Percentiles rank a stretch among this genome's conserved stretches.
phyloP scores from a whole-genome alignment of 2,113 vertebrate genomes.

The Myrmecophaga tridactyla region DNA sequence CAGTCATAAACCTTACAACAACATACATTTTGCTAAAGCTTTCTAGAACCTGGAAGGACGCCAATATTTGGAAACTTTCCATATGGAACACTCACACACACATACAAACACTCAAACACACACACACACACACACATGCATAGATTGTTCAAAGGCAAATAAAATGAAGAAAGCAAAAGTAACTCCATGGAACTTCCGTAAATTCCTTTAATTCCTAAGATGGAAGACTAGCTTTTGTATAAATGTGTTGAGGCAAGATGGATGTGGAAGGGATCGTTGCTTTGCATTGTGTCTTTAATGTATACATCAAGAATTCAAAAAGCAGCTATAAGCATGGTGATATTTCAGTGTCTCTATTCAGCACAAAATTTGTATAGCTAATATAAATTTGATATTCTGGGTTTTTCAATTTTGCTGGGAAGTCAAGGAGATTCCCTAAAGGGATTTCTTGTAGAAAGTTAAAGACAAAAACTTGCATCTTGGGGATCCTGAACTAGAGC shows the following conservation, averaged over 20 bases:
- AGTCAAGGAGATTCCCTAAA: background rate
- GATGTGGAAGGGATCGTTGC: background rate
- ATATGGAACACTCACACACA: background rate
- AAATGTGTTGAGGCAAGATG: background rate
- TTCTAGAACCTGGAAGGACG: background rate
- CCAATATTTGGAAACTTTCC: background rate
- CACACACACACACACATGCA: background rate
- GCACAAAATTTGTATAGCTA: slow-evolving; percentile 12
- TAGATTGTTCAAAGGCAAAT: background rate
- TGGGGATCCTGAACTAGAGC: background rate
- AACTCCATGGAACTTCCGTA: background rate
- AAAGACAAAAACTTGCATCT: background rate
- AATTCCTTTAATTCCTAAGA: background rate
- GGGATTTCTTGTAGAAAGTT: background rate
- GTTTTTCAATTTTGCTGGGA: background rate
- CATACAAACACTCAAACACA: background rate
- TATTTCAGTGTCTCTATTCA: background rate
- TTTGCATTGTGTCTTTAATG: background rate
- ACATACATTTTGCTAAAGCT: background rate
- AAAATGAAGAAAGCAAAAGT: background rate
- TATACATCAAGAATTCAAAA: background rate
- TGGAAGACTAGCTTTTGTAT: background rate
- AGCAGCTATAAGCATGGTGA: background rate
- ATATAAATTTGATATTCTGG: background rate
- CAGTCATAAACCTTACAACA: background rate